A percentile compares a stretch with the other conserved stretches of the same genome.
Evolutionary conservation across 2,113 vertebrate species (phyloP).

Genomic region (Physeter macrocephalus): DNA sequence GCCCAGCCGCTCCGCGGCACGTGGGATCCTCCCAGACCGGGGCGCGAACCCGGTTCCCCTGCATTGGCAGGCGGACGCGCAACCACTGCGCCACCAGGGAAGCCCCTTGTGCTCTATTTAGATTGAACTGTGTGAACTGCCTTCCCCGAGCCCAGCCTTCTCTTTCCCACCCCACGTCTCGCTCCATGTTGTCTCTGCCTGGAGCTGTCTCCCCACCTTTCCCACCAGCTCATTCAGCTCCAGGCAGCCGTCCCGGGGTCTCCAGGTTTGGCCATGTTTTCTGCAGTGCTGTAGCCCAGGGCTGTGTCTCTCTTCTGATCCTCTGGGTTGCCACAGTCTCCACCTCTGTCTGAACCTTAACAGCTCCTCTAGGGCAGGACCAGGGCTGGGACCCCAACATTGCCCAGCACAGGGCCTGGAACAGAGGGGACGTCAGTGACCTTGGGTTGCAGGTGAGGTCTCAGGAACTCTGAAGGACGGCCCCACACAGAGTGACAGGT

Average conservation of each 20-base stretch:
- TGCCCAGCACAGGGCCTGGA: not conserved
- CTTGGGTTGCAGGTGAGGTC: not conserved
- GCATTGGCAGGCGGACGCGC: too few relatives aligned
- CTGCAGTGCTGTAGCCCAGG: not conserved
- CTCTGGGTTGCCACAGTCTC: not conserved
- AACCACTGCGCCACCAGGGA: too few relatives aligned
- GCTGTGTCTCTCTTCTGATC: not conserved
- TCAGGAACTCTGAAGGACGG: not conserved
- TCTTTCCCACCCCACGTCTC: not conserved
- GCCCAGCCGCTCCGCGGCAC: too few relatives aligned
- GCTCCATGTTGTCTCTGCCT: not conserved
- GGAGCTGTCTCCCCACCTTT: not conserved
- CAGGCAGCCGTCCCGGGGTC: too few relatives aligned
- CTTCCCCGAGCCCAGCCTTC: not conserved
- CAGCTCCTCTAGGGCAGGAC: not conserved
- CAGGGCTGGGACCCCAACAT: not conserved
- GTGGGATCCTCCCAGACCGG: too few relatives aligned
- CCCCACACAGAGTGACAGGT: not conserved
- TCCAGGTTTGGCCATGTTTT: not conserved
- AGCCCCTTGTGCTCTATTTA: too few relatives aligned
- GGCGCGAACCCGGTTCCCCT: too few relatives aligned
- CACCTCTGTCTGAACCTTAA: not conserved
- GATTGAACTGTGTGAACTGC: rapidly evolving
- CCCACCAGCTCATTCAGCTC: not conserved
- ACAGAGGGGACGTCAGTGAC: not conserved